phyloP scores from a whole-genome alignment of 92 coral and sea anemone species.

The Palythoa grandis region DNA sequence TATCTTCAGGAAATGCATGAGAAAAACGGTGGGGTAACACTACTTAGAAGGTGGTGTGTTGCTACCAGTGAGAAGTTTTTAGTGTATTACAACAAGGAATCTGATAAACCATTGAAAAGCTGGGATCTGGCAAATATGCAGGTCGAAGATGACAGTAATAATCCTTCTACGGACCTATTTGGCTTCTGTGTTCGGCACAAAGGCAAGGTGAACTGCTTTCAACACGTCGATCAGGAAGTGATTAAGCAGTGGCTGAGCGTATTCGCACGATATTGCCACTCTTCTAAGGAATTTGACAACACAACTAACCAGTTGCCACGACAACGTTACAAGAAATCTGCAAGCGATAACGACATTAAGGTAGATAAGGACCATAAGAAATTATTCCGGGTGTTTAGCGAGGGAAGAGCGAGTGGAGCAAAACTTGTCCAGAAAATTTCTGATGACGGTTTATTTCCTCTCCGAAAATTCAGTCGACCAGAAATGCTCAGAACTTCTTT shows the following conservation, averaged over 20 bases:
- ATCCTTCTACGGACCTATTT: conserved; percentile 53
- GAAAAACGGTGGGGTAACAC: conserved; percentile 56
- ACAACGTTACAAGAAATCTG: conserved; percentile 55
- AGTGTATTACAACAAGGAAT: conserved; percentile 73
- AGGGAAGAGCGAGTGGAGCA: conserved; percentile 87
- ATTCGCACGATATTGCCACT: conserved; percentile 70
- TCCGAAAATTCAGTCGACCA: conserved; percentile 73
- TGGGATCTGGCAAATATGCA: conserved; percentile 64
- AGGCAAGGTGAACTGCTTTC: conserved; percentile 43
- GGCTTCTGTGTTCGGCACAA: conserved; percentile 70
- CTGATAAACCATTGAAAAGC: conserved; percentile 63
- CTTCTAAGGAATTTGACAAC: conserved; percentile 22
- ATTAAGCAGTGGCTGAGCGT: conserved; percentile 83
- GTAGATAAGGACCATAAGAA: conserved; percentile 53
- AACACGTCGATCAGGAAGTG: conserved; percentile 59
- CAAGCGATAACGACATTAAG: conserved; percentile 77
- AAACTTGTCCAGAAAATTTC: conserved; percentile 72
- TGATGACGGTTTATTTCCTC: conserved; percentile 70
- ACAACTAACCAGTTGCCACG: conserved; percentile 43
- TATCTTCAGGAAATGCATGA: conserved; percentile 78
- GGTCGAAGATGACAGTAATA: conserved; percentile 65
- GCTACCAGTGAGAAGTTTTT: conserved; percentile 81
- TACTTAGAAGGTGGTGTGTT: conserved; percentile 86
- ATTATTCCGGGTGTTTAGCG: conserved; percentile 69
- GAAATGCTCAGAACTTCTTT: conserved; percentile 76